Conservation (phyloP, 2,888 invertebrate species). For the Drosophila basisetae region DNA sequence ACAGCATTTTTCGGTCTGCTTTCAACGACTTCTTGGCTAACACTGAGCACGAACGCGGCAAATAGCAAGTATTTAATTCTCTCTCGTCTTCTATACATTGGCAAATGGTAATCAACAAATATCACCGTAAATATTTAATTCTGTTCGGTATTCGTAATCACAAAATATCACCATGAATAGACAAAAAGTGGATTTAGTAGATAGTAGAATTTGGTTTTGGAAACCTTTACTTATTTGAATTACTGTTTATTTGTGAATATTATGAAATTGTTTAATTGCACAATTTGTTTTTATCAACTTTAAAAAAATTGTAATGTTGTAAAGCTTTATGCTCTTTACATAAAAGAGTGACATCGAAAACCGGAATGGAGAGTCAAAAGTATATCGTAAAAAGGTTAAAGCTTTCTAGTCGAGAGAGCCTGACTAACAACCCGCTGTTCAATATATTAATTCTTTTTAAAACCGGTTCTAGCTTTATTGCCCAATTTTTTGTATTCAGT, state of each 20-base stretch:
- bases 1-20: slow-evolving; percentile 28
- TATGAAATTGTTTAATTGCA: neutral
- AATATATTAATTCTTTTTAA: neutral
- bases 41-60: slow-evolving; percentile 8
- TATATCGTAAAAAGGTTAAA: too few species aligned
- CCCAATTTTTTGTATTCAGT: too few species aligned
- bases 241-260: neutral
- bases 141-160: too few species aligned
- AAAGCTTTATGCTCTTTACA: neutral
- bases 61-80: neutral
- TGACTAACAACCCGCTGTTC: neutral
- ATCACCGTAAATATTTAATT: neutral
- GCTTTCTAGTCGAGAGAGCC: neutral
- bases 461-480: neutral
- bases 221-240: too few species aligned
- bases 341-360: neutral
- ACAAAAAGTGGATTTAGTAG: too few species aligned
- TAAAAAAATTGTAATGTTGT: neutral
- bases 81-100: neutral
- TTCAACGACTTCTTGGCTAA: neutral
- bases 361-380: neutral
- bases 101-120: rapidly evolving
- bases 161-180: neutral
- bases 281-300: neutral
- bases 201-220: neutral